phyloP scores from a whole-genome alignment of 2,888 invertebrate genomes.

The Ctena decussata region DNA sequence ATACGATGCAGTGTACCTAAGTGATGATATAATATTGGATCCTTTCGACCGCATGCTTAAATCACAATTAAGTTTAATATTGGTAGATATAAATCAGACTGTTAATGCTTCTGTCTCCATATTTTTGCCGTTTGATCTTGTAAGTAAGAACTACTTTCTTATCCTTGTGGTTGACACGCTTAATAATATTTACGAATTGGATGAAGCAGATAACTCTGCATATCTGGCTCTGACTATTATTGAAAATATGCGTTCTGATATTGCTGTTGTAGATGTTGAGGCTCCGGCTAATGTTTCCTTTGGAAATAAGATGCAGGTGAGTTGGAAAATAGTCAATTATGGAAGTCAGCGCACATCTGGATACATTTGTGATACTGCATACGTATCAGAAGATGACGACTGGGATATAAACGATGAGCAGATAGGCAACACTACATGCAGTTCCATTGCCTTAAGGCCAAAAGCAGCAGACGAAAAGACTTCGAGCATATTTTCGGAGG shows the following conservation, averaged over 20 bases:
- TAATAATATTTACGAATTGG: conserved; percentile 37
- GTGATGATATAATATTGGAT: conserved; percentile 44
- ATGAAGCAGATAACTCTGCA: conserved; percentile 45
- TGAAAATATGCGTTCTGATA: conserved; percentile 32
- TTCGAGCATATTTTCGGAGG: not conserved
- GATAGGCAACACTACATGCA: conserved; percentile 36
- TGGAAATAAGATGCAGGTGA: conserved; percentile 26
- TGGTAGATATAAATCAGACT: conserved; percentile 12
- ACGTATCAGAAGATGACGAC: conserved; percentile 37
- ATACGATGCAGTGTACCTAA: conserved; percentile 38
- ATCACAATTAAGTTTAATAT: not conserved
- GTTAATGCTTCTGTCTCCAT: not conserved
- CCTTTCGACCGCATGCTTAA: conserved; percentile 42
- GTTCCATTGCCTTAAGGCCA: not conserved
- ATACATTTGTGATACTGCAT: conserved; percentile 55
- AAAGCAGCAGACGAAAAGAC: not conserved
- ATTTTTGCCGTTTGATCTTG: conserved; percentile 38
- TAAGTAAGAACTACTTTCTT: conserved; percentile 41
- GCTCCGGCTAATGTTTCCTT: conserved; percentile 9
- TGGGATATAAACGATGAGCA: conserved; percentile 49
- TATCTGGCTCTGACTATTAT: conserved; percentile 12
- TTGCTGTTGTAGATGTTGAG: conserved; percentile 26
- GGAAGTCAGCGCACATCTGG: conserved; percentile 25
- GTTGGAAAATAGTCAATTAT: conserved; percentile 46
- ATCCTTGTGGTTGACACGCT: conserved; percentile 38